Conservation (phyloP, 2,797 vertebrate genomes). For the Acanthurus tractus region DNA sequence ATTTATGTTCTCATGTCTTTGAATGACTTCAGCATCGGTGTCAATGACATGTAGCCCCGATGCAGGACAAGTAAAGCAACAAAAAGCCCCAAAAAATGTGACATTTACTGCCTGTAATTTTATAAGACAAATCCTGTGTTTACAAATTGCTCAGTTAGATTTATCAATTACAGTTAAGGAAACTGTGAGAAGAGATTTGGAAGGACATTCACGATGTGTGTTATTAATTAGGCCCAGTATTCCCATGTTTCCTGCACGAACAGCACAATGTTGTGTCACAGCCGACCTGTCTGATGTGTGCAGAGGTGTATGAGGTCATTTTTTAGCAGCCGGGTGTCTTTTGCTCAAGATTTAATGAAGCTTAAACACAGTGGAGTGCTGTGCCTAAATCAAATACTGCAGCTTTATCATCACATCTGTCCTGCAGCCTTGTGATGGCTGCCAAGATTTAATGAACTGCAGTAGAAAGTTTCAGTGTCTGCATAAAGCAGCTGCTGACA, state of each 20-base stretch:
- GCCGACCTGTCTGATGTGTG: not conserved
- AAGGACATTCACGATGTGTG: not conserved
- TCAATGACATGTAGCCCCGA: no score
- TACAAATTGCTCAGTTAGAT: not conserved
- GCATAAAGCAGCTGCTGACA: not conserved
- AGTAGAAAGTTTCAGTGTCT: not conserved
- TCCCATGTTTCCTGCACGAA: not conserved
- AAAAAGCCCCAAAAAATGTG: no score
- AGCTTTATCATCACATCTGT: slow-evolving; percentile 26
- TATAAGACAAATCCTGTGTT: not conserved
- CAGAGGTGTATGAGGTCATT: not conserved
- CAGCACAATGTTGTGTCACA: not conserved
- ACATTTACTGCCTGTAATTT: not conserved
- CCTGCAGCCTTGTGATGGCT: not conserved
- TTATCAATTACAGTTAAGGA: no score
- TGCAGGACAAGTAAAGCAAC: no score
- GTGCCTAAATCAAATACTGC: slow-evolving; percentile 12
- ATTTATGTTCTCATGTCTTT: no score
- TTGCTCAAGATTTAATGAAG: slow-evolving; percentile 25
- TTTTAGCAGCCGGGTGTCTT: not conserved
- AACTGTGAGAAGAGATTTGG: not conserved
- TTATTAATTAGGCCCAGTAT: not conserved
- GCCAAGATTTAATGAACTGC: slow-evolving; percentile 12
- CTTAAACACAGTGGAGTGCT: slow-evolving; percentile 14
- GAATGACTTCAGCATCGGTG: no score